Conservation (phyloP, 2,797 vertebrate species). For the Gymnoscopelus microlampas region DNA sequence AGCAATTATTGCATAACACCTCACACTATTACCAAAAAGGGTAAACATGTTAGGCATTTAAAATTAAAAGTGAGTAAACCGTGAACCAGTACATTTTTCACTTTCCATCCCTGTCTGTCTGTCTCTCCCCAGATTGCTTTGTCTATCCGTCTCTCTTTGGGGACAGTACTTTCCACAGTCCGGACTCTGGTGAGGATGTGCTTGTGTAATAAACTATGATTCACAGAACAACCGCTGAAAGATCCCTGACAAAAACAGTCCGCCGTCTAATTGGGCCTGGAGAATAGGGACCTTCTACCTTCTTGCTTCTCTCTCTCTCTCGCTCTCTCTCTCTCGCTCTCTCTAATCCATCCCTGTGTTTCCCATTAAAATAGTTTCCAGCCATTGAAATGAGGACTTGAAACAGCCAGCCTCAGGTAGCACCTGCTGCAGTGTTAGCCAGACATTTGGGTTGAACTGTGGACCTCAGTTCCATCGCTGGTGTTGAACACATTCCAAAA, state of each 20-base stretch:
- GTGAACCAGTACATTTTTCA: constrained; percentile 14
- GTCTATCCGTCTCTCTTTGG: neutral
- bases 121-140: neutral
- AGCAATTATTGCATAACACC: constrained; percentile 58
- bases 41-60: constrained; percentile 48
- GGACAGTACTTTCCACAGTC: neutral
- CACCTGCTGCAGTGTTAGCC: constrained; percentile 64
- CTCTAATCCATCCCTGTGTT: constrained; percentile 70
- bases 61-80: constrained; percentile 34
- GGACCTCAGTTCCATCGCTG: constrained; percentile 36
- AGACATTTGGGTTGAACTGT: constrained; percentile 64
- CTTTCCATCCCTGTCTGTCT: constrained; percentile 5
- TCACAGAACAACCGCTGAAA: constrained; percentile 56
- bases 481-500: constrained; percentile 48
- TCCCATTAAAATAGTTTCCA: constrained; percentile 82
- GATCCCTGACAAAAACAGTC: constrained; percentile 61
- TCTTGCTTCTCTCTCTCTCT: constrained; percentile 29
- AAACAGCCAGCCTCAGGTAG: constrained; percentile 70
- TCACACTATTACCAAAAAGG: constrained; percentile 45
- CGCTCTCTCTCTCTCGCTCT: constrained; percentile 14
- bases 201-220: constrained; percentile 53
- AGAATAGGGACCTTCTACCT: constrained; percentile 54
- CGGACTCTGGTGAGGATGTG: constrained; percentile 3
- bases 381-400: constrained; percentile 63
- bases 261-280: constrained; percentile 69